Base-by-base conservation (phyloP, 1,140 invertebrate genomes). In the Sarcophaga peregrina region DNA sequence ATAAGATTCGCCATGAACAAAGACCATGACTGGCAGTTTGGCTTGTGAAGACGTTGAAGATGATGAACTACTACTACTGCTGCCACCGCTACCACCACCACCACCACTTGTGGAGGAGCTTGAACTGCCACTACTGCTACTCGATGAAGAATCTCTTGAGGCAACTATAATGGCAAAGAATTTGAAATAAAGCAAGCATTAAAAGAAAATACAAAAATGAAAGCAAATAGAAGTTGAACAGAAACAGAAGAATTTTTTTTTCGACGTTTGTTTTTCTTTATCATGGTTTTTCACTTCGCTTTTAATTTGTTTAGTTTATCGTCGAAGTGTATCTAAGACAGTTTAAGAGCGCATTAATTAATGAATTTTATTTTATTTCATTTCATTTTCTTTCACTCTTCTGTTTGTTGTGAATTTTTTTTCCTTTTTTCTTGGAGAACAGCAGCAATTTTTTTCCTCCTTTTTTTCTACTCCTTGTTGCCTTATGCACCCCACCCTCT, bases 1-100 rank as follows among this genome's bases (percentile, higher is more conserved):
- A 92, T 97, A 98, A 86, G 96, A 98, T 91, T 98, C 97, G 1
- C 98, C 98, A 88, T 99, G 97, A 75, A 99, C 95, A 92, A 97
- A 98, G 11, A 99, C 96, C 90, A 99, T 93, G 37, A 98, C 97
- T 1, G 97, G 97, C 90, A 95, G 95, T 90, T 93, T 93, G 85
- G 78, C 91, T 91, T 86, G 84, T 5, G 75, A 20, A 25, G 75
- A 50, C n/a, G 75, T 25, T 17, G 74, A 50, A 5, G 74, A 75
- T 7, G 73, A 75, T 45, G 73, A 75, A 13, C 37, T 46, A 5
- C 37, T 46, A 15, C 87, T 84, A 45, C 86, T 48, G 54, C 75
- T 72, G 82, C 84, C 84, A 25, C 73, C 47, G 20, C 80, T 72
- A 72, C 83, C 72, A 8, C 52, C 54, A 13, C 80, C 76, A 37